phyloP scores from a whole-genome alignment of 1,140 invertebrate species.

The Drosophila sp. region DNA sequence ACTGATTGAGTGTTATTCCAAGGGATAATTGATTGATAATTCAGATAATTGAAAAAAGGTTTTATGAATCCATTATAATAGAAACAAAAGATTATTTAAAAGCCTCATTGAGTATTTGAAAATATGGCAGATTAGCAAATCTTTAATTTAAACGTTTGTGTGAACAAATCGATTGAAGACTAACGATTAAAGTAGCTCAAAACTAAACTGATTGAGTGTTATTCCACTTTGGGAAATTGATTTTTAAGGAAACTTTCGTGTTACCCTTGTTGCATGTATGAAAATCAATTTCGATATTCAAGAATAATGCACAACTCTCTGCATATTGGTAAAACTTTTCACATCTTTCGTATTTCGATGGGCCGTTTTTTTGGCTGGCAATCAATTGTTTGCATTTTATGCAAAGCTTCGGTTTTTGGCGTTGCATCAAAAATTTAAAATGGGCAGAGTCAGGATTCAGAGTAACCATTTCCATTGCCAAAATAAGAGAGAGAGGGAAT shows the following conservation, averaged over 20 bases:
- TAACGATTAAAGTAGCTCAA: no score
- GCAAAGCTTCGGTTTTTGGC: slow-evolving; percentile 68
- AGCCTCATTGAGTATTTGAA: no score
- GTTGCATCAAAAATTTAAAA: slow-evolving; percentile 66
- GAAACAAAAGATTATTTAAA: no score
- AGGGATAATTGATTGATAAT: no score
- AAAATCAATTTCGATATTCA: slow-evolving; percentile 2
- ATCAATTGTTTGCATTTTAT: slow-evolving; percentile 68
- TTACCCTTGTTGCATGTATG: slow-evolving; percentile 28
- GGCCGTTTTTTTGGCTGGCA: slow-evolving; percentile 51
- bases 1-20: no score
- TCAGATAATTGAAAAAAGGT: no score
- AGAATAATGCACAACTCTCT: slow-evolving; percentile 7
- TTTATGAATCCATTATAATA: no score
- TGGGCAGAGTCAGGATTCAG: slow-evolving; percentile 1
- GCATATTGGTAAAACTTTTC: slow-evolving; percentile 22
- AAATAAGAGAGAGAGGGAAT: background rate
- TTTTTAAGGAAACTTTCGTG: no score
- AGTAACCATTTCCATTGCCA: background rate
- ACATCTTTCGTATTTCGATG: slow-evolving; percentile 32
- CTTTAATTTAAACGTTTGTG: no score
- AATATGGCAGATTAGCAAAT: no score
- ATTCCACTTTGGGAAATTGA: background rate
- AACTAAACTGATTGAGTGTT: no score
- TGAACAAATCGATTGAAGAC: no score